Base-by-base conservation (phyloP, 2,888 invertebrate genomes). In the Galerucella nymphaeae region DNA sequence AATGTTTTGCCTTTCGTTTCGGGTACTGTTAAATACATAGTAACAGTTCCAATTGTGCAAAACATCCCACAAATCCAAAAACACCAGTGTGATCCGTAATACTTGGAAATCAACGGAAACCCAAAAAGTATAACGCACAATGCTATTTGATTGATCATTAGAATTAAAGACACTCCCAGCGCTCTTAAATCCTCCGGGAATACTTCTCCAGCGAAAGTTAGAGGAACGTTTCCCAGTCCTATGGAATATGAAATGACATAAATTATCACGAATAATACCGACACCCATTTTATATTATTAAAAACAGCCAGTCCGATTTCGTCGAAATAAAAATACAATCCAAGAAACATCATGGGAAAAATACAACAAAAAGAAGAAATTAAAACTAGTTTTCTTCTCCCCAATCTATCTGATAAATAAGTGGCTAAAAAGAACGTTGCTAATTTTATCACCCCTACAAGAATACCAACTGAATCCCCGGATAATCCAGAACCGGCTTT, bases 151-250 rank as follows among this genome's bases (percentile, higher is more conserved):
- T 73, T 72, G 16, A 66, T 23, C 10, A 72, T 59, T 10, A 76
- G 69, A 2, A 71, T 65, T 4, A 76, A 42, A 4, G 77, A 74
- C 1, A 78, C 65, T 0, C 93, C 93, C 23, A 90, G 87, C 0
- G 93, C 90, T 85, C 94, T 93, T 2, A 94, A 91, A 77, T 93
- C 92, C 0, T 91, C 87, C 30, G 96, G 91, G 84, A 96, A 92
- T 85, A 95, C 89, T 84, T 95, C 95, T 0, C 93, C 92, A 89
- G 94, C 90, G 41, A 95, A 90, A 0, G 94, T 92, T 94, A 94
- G 94, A 0, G 94, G 93, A 50, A 94, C 84, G 0, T 94, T 92
- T 2, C 96, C 94, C 68, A 93, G 90, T 0, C 91, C 90, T 87
- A 82, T 2, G 75, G 93, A 92, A 86, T 93, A 95, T 0, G 91